Evolutionary conservation across 2,888 invertebrate species (phyloP), one percentile per base, ranked within the genome.

Genomic region (Platycheirus albimanus): DNA sequence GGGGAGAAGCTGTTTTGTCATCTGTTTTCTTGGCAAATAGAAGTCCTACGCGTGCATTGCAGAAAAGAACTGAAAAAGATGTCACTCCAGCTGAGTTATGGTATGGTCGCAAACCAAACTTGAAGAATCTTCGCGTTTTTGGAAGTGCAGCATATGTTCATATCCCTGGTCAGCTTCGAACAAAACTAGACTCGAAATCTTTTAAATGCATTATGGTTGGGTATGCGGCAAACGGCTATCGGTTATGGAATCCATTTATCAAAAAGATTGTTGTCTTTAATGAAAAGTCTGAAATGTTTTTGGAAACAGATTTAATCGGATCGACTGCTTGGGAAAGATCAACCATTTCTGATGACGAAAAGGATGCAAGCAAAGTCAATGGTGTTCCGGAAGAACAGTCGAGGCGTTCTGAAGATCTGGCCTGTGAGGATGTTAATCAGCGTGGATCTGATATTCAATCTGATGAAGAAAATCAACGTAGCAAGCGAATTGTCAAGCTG

Each of bases 1-100:
- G 64, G 64, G 20, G 64, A 20, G 64, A 49, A 64, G 64, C 64
- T 33, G 63, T 47, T 7, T 63, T 33, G 13, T 3, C 47, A 8
- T 63, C 47, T 3, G 19, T 63, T 10, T 63, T 33, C 63, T 47
- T 63, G 20, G 17, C 33, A 2, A 64, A 64, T 17, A 19, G 64
- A 51, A 49, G 41, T 36, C 51, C 13, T 15, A 15, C 28, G 0
- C n/a, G 30, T 49, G 47, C n/a, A 11, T 49, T 49, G 3, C 3
- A n/a, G 13, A 49, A 49, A n/a, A 17, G 15, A 15, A 1, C 15
- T 10, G 51, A 51, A 13, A 8, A 51, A 10, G 11, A 51, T 51
- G 3, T 51, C 1, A 51, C 28, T 4, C 51, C 51, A 1, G 30
- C 51, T 0, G 30, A 51, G 17, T n/a, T 51, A 30, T 51, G 30